Conservation (phyloP, 2,113 vertebrate species). For the Callocephalon fimbriatum region DNA sequence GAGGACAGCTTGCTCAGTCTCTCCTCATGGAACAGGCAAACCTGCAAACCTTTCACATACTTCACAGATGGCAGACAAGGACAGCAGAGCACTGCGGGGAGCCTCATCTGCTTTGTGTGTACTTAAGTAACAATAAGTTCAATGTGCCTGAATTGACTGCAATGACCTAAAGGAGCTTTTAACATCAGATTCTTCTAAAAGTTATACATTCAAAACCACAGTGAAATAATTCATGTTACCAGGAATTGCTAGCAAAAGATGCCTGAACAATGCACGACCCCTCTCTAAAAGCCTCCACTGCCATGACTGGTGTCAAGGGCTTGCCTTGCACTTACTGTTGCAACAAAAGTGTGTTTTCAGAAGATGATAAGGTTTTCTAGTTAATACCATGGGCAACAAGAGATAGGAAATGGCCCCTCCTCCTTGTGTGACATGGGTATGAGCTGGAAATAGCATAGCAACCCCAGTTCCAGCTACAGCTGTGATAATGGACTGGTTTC, state of each 20-base stretch:
- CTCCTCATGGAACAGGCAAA: background rate
- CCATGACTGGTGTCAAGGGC: background rate
- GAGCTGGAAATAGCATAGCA: background rate
- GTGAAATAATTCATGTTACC: background rate
- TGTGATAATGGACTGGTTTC: background rate
- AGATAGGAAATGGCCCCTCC: background rate
- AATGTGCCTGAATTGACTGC: background rate
- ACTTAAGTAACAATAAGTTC: background rate
- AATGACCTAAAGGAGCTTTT: conserved; percentile 18
- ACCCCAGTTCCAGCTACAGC: background rate
- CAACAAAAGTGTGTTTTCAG: background rate
- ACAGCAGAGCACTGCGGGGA: background rate
- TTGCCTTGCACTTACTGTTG: background rate
- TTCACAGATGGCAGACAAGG: background rate
- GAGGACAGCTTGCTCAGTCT: background rate
- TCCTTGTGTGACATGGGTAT: background rate
- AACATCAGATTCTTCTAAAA: background rate
- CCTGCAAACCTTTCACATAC: conserved; percentile 6
- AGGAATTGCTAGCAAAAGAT: background rate
- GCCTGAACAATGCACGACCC: background rate
- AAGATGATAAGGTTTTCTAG: background rate
- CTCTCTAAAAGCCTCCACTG: conserved; percentile 27
- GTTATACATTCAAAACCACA: background rate
- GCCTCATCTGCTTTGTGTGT: background rate
- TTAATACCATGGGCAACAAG: background rate